Evolutionary conservation across 1,140 invertebrate genomes (phyloP).

Genomic region (Solenopsis invicta): DNA sequence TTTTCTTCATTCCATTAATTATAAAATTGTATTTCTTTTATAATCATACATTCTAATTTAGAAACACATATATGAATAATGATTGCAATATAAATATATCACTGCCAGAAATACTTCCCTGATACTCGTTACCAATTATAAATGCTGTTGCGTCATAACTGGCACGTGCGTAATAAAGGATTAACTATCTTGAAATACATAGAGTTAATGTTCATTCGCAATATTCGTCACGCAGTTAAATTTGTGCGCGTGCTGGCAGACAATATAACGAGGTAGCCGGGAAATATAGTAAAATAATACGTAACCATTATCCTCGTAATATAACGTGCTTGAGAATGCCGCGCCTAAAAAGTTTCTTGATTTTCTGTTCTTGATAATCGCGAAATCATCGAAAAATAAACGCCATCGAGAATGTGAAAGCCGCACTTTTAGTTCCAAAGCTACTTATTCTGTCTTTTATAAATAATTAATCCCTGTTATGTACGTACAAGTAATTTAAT

Average conservation of each 20-base stretch:
- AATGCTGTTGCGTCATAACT: neutral
- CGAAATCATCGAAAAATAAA: conserved; percentile 16
- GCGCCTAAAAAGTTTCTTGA: neutral
- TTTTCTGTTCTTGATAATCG: neutral
- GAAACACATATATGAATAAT: neutral
- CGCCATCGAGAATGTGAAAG: conserved; percentile 28
- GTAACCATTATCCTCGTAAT: conserved; percentile 32
- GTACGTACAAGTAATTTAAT: neutral
- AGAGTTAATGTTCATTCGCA: conserved; percentile 12
- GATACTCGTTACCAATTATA: neutral
- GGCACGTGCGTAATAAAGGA: conserved; percentile 29
- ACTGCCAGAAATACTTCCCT: neutral
- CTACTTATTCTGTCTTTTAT: neutral
- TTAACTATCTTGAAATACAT: neutral
- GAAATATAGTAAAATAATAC: conserved; percentile 20
- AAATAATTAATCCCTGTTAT: neutral
- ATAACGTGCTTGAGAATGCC: neutral
- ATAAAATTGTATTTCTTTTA: neutral
- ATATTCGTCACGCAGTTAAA: conserved; percentile 31
- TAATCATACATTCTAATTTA: neutral
- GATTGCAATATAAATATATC: neutral
- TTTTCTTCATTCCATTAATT: neutral
- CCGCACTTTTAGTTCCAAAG: conserved; percentile 6
- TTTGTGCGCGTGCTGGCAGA: neutral
- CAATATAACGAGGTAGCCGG: conserved; percentile 14